These are phyloP conservation scores for Chrysocyon brachyurus DNA, from an alignment of 2,797 vertebrate species.

Conservation along the genomic window DNA sequence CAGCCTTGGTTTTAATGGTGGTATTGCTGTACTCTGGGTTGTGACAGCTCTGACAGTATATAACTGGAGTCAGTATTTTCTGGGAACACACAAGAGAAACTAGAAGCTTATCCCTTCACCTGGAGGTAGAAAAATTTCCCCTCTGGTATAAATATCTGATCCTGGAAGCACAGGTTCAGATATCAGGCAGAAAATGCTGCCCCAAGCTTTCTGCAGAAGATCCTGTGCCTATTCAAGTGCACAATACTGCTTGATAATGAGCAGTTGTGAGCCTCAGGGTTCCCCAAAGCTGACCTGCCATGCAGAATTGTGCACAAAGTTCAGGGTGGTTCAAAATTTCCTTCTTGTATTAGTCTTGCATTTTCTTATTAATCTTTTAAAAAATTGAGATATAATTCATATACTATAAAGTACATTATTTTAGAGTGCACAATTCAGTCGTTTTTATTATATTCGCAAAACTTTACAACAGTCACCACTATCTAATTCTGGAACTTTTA, in stretches of 20 bases:
- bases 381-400: neutral
- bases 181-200: neutral
- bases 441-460: constrained; percentile 1
- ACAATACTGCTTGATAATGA: neutral
- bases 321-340: neutral
- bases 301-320: neutral
- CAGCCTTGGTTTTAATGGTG: neutral
- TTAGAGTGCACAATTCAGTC: neutral
- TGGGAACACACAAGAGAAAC: neutral
- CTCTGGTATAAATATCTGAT: neutral
- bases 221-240: neutral
- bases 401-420: neutral
- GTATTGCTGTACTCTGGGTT: neutral
- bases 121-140: neutral
- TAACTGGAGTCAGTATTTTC: neutral
- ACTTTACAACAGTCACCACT: neutral
- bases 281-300: neutral
- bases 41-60: neutral
- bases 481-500: neutral
- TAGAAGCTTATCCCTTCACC: neutral
- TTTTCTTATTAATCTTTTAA: neutral
- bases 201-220: neutral
- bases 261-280: too few relatives aligned
- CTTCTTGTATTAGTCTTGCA: neutral
- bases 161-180: neutral